Evolutionary conservation across 2,888 invertebrate genomes (phyloP).

Genomic region (Cheilosia urbana): DNA sequence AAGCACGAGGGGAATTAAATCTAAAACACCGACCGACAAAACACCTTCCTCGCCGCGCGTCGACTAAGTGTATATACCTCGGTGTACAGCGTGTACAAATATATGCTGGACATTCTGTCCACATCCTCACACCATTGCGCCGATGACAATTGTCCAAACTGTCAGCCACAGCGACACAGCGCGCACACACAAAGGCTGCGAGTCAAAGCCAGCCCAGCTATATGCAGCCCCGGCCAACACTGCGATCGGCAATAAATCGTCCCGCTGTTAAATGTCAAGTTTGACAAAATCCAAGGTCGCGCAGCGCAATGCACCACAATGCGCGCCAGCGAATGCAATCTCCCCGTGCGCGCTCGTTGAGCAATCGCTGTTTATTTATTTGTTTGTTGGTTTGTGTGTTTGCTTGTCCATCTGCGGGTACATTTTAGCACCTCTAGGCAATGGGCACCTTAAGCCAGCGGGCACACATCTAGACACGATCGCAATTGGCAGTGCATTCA

Average conservation of each 20-base stretch:
- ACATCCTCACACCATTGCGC: constrained; percentile 62
- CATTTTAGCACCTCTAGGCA: constrained; percentile 62
- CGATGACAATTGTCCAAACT: constrained; percentile 68
- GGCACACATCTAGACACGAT: constrained; percentile 63
- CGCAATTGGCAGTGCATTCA: constrained; percentile 76
- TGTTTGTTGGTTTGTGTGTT: constrained; percentile 24
- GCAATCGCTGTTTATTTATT: constrained; percentile 52
- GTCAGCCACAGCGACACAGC: constrained; percentile 41
- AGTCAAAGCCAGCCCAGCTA: constrained; percentile 8
- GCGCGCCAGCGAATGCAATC: constrained; percentile 47
- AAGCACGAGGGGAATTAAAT: constrained; percentile 69
- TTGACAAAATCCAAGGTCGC: constrained; percentile 76
- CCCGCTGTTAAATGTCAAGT: constrained; percentile 71
- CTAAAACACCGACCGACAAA: constrained; percentile 59
- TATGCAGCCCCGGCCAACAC: constrained; percentile 26
- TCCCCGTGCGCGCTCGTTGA: constrained; percentile 46
- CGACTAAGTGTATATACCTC: neutral
- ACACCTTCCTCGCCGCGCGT: neutral
- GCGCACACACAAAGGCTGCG: constrained; percentile 25
- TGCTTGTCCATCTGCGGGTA: constrained; percentile 63
- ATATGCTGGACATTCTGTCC: constrained; percentile 69
- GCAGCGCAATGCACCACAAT: constrained; percentile 40
- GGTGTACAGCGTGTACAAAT: constrained; percentile 57
- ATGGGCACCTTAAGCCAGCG: constrained; percentile 41
- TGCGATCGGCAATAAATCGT: constrained; percentile 69